Conservation (phyloP, 2,888 invertebrate genomes). For the Drosophila mercatorum region DNA sequence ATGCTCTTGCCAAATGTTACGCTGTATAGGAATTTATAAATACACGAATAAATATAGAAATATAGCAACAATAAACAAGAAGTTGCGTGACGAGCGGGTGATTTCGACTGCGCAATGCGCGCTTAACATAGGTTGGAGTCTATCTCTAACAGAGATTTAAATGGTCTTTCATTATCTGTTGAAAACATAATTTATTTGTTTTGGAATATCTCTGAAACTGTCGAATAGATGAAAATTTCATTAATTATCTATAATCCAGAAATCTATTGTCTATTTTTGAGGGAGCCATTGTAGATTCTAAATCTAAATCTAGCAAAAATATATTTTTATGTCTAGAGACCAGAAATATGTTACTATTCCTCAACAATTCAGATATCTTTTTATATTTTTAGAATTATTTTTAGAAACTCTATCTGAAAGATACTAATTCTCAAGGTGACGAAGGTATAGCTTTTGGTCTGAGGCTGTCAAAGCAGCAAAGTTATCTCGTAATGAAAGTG, state of each 20-base stretch:
- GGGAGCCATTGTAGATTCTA: too few relatives aligned
- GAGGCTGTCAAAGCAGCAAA: too few relatives aligned
- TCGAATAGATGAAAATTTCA: too few relatives aligned
- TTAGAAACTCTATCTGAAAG: background rate
- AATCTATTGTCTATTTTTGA: too few relatives aligned
- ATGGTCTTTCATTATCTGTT: too few relatives aligned
- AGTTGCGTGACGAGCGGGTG: too few relatives aligned
- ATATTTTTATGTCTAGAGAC: background rate
- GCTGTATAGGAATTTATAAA: constrained; percentile 9
- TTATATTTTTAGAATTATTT: background rate
- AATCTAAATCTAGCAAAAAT: too few relatives aligned
- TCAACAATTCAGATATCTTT: background rate
- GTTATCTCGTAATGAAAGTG: too few relatives aligned
- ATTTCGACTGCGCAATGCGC: background rate
- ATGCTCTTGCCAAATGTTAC: constrained; percentile 7
- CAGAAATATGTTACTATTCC: background rate
- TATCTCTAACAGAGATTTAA: background rate
- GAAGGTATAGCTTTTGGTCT: background rate
- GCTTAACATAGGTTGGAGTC: background rate
- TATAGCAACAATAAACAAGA: background rate
- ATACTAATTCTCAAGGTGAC: background rate
- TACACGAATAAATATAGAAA: background rate
- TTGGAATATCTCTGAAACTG: too few relatives aligned
- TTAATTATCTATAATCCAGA: too few relatives aligned
- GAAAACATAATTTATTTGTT: too few relatives aligned